Base-by-base conservation (phyloP, 2,888 invertebrate species). In the Latheticus oryzae region DNA sequence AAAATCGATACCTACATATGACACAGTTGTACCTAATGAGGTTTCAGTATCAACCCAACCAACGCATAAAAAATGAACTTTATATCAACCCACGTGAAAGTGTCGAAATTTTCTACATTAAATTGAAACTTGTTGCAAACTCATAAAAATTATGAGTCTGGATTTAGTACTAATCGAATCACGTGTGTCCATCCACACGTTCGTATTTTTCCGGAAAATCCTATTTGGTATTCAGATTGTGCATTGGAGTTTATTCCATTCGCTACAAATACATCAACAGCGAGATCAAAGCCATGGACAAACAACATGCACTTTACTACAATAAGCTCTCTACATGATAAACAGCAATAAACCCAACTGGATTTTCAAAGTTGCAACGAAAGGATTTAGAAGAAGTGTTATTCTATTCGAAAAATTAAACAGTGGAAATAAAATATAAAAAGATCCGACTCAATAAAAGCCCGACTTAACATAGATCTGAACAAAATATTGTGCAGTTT, bases 1-100 rank as follows among this genome's bases (percentile, higher is more conserved):
- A 37, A 51, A 51, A 51, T 51, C 51, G 40, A 51, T 38, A 51
- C 51, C 51, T 51, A 51, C 51, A 40, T 51, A 21, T 40, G 51
- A 51, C 38, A 51, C 40, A 51, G 17, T 51, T 51, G 38, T 38
- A 30, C 5, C 24, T 48, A 48, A 48, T 45, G 47, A 33, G 47
- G 33, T 47, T 35, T 42, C 47, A 13, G 21, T 33, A 23, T 5
- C 28, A 5, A 26, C 11, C 8, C 47, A 15, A 7, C 47, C 47
- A 16, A 47, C 47, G 9, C 24, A 24, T 8, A n/a, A n/a, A n/a
- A n/a, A n/a, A 21, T 21, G 4, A 21, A 21, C 4, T 5, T 21
- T 21, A n/a, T n/a, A n/a, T n/a, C n/a, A n/a, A n/a, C n/a, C n/a
- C n/a, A n/a, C n/a, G n/a, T n/a, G n/a, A n/a, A n/a, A n/a, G n/a